Evolutionary conservation across 1,140 invertebrate species (phyloP).

Genomic region (Dendroctonus valens): DNA sequence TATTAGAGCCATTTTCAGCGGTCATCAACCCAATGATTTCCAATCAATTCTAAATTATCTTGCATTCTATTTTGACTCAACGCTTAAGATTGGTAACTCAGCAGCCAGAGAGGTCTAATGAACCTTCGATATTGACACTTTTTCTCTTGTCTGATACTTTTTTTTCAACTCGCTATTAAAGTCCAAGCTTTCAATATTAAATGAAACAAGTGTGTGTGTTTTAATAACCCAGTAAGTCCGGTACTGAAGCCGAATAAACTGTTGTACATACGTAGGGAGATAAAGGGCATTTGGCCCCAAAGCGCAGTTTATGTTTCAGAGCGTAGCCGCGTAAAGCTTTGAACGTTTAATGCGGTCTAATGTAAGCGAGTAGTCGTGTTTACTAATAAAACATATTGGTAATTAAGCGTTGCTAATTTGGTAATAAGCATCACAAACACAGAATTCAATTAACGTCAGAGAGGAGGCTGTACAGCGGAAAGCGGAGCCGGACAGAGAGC

Average conservation of each 20-base stretch:
- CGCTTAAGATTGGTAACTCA: too few species aligned
- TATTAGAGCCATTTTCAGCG: too few species aligned
- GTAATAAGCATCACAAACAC: slow-evolving; percentile 53
- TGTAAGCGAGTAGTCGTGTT: slow-evolving; percentile 48
- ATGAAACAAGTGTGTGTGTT: too few species aligned
- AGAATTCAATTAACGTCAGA: slow-evolving; percentile 51
- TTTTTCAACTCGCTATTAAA: too few species aligned
- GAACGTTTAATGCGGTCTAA: slow-evolving; percentile 47
- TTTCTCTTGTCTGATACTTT: too few species aligned
- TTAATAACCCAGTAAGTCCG: not conserved
- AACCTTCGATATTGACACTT: too few species aligned
- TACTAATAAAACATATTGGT: slow-evolving; percentile 52
- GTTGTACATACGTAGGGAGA: slow-evolving; percentile 16
- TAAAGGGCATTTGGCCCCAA: slow-evolving; percentile 21
- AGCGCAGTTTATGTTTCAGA: slow-evolving; percentile 28
- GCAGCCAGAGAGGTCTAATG: too few species aligned
- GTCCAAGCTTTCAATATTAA: too few species aligned
- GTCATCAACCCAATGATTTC: too few species aligned
- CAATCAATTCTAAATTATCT: too few species aligned
- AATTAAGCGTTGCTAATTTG: slow-evolving; percentile 53
- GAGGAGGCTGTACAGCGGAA: slow-evolving; percentile 6
- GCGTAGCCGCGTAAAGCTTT: slow-evolving; percentile 42
- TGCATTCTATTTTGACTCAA: too few species aligned
- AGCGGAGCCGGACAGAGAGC: slow-evolving; percentile 28
- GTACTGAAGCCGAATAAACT: slow-evolving; percentile 9